Evolutionary conservation across 1,140 invertebrate species (phyloP), one percentile per base, ranked within the genome.

Genomic region (Olivierus martensii): DNA sequence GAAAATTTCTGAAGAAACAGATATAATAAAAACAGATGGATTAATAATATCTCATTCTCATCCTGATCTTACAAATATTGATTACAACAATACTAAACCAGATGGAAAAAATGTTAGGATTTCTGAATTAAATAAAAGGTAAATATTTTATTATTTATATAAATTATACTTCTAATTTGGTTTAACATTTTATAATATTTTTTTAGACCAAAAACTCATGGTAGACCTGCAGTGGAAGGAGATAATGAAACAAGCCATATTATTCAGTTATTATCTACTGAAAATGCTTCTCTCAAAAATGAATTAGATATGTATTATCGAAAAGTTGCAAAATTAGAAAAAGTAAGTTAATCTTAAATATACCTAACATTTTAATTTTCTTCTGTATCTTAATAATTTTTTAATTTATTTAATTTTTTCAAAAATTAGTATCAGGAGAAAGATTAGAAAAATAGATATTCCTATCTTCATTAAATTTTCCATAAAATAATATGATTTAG

Each of bases 241-340:
- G 51, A 57, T 51, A 46, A 49, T 5, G 55, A 57, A 39, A 38
- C 49, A 3, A 46, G 36, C 42, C 62, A 87, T 61, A 84, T 87
- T 69, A 76, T 91, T 4, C 85, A 90, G 62, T 77, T 87, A 44
- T 69, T 93, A 1, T 81, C 84, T 28, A 79, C 84, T 54, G 87
- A 94, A 74, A 92, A 92, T 65, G 79, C 79, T 62, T 76, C 78
- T 51, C 75, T 93, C 49, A 86, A 88, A 69, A 68, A 80, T 19
- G 85, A 92, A 67, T 68, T 92, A 1, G 80, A 84, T 46, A 74
- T 80, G 43, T 88, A 81, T 56, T 82, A 82, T 62, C 81, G 81
- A 56, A 84, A 87, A 64, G 83, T 91, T 46, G 78, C 82, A n/a
- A 88, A 84, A 68, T 81, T 88, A 46, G 81, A 86, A 66, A 89